Evolutionary conservation across 1,140 invertebrate species (phyloP).

Genomic region (Lamellibrachia luymesi): DNA sequence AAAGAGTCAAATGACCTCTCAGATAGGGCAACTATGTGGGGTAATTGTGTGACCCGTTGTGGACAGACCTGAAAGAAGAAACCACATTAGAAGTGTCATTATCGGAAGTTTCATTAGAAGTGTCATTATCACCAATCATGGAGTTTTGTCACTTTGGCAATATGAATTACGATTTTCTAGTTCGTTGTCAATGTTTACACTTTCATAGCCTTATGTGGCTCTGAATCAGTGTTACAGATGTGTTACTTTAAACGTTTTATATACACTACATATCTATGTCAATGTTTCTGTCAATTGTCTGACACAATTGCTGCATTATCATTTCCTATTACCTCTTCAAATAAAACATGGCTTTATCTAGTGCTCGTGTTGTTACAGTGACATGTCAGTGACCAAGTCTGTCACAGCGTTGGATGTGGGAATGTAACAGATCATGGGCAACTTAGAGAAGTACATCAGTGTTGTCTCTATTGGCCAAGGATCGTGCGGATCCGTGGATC

Average conservation of each 20-base stretch:
- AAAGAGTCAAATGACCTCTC: background rate
- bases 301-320: background rate
- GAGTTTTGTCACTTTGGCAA: too few species aligned
- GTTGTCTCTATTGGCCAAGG: background rate
- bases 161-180: too few species aligned
- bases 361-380: background rate
- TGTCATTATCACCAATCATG: too few species aligned
- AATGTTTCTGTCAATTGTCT: too few species aligned
- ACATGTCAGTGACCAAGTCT: background rate
- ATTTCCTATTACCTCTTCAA: background rate
- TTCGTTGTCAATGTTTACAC: too few species aligned
- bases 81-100: background rate
- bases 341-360: background rate
- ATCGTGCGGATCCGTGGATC: slow-evolving; percentile 10
- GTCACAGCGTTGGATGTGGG: background rate
- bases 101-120: background rate
- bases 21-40: background rate
- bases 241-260: too few species aligned
- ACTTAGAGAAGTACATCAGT: slow-evolving; percentile 7
- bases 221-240: too few species aligned
- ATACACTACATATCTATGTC: too few species aligned
- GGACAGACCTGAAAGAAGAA: background rate
- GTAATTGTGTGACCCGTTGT: background rate
- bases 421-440: background rate
- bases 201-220: too few species aligned